Base-by-base conservation (phyloP, 2,888 invertebrate species). In the Drosophila testacea region DNA sequence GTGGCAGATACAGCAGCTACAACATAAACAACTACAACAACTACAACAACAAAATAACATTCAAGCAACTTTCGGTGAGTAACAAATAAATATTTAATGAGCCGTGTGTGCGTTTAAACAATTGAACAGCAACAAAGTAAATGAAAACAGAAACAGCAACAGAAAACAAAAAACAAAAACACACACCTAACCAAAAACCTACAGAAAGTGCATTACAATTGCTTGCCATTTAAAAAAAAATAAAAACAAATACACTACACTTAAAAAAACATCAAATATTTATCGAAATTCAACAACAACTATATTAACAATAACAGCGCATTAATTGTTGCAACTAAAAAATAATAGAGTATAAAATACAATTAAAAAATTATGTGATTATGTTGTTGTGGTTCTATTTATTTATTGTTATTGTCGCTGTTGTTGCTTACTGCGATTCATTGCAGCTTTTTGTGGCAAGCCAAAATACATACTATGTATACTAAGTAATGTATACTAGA, bases 1-100 rank as follows among this genome's bases (percentile, higher is more conserved):
- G 70, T 77, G 82, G 74, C 72, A 67, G 41, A 54, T 52, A 28
- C 67, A 71, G 11, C 39, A 57, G n/a, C 48, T 60, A 1, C 38
- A 65, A 10, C 48, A 76, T 32, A 27, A 60, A 28, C 44, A 62
- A 1, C 38, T 60, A 9, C 51, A 76, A 39, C 27, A 60, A 28
- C 39, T 32, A 13, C 56, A 56, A 22, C 38, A 42, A 27, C 6
- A 50, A n/a, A n/a, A 32, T 22, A 50, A n/a, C 27, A 51, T 48
- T 39, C 61, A 16, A 68, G 39, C 71, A 63, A 74, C 64, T 72
- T 65, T 76, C 61, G 85, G 83, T 83, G 78, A 83, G 83, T 83
- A 82, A 67, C 61, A 76, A 80, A 76, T 84, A 82, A 83, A 78
- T 80, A 80, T 78, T 84, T 80, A 73, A 85, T 84, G 73, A 74